phyloP scores from a whole-genome alignment of 2,797 vertebrate species.

The Margarornis squamiger region DNA sequence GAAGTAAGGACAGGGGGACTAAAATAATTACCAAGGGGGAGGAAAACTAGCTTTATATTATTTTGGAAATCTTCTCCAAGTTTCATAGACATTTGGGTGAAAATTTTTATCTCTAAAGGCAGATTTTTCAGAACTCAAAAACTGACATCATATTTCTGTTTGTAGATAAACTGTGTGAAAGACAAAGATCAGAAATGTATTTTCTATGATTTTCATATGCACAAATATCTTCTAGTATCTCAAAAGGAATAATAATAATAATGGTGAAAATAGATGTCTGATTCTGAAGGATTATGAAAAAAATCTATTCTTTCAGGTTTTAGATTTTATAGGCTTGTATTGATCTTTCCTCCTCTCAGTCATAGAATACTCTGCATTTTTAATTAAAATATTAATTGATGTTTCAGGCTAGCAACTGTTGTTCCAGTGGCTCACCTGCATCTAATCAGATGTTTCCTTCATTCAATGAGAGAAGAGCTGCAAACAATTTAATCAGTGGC shows the following conservation, averaged over 20 bases:
- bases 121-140: not conserved
- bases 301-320: not conserved
- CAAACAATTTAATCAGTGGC: not conserved
- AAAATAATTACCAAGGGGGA: not conserved
- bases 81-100: not conserved
- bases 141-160: not conserved
- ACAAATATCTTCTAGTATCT: not conserved
- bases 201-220: not conserved
- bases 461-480: not conserved
- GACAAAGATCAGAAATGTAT: not conserved
- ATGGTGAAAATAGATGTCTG: not conserved
- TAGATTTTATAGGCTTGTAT: not conserved
- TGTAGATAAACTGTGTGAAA: not conserved
- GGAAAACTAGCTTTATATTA: not conserved
- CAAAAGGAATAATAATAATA: not conserved
- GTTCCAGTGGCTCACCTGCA: not conserved
- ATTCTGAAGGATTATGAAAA: not conserved
- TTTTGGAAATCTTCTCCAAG: not conserved
- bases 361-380: not conserved
- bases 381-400: not conserved
- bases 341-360: not conserved
- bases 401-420: accelerated
- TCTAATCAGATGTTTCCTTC: not conserved
- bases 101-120: not conserved
- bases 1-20: not conserved